Conservation (phyloP, 2,888 invertebrate genomes). For the Phorcus lineatus region DNA sequence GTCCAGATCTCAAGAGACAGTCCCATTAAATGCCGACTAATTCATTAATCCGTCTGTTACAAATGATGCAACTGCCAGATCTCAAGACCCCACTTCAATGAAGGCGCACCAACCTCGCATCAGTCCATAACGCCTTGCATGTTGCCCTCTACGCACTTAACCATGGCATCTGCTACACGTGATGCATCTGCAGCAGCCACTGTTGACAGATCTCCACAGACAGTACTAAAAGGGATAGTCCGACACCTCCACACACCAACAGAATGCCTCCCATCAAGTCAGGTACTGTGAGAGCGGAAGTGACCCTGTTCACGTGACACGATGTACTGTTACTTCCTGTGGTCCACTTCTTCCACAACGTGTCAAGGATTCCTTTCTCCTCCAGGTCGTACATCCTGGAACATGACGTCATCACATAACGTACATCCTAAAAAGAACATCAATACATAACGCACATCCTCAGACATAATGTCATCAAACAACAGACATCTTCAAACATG, state of each 20-base stretch:
- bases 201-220: background rate
- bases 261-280: background rate
- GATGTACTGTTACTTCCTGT: background rate
- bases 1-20: too few species aligned
- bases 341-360: background rate
- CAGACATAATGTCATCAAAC: too few species aligned
- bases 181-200: background rate
- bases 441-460: too few species aligned
- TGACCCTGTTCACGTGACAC: background rate
- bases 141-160: too few species aligned
- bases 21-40: too few species aligned
- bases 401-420: background rate
- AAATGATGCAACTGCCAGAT: too few species aligned
- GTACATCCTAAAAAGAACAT: too few species aligned
- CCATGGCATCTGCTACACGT: background rate
- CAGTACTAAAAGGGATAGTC: background rate
- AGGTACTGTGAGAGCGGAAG: background rate
- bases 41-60: too few species aligned
- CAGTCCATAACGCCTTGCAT: too few species aligned
- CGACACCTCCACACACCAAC: background rate
- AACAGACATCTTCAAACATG: too few species aligned
- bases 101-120: too few species aligned
- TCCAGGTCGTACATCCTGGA: background rate
- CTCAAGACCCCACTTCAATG: too few species aligned
- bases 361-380: background rate